Evolutionary conservation across 2,113 vertebrate genomes (phyloP), one percentile per base, ranked within the genome.

Genomic region (Lipotes vexillifer): DNA sequence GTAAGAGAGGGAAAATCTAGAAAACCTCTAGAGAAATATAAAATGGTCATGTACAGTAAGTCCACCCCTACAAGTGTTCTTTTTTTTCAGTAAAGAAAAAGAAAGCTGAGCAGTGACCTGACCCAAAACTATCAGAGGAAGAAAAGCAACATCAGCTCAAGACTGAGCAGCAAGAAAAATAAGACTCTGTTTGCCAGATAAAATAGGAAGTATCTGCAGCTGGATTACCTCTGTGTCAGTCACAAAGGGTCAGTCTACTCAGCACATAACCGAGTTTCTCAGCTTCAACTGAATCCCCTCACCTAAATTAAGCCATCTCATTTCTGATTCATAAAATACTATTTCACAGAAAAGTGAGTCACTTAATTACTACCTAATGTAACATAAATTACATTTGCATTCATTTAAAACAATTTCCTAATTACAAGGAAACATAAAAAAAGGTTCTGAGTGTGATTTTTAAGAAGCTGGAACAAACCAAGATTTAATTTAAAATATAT

Each of bases 341-440:
- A n/a, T 83, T 80, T 90, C 57, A 96, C 93, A 44, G 94, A 93
- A 96, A 97, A 80, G 72, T 89, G 74, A 97, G 84, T 97, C 87
- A 97, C 27, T 74, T 92, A 82, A 88, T 83, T 68, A n/a, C 71
- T 77, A 36, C 61, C 68, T 38, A 63, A 31, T 38, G 15, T 41
- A 63, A 75, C 6, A 59, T 38, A 44, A 61, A 33, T 23, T 55
- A 44, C 23, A 94, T n/a, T 61, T 49, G 14, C 36, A 57, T 59
- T 78, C 27, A 52, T 59, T 61, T 78, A 27, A 90, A 88, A 65
- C 25, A 31, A 63, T 84, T 88, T 81, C 75, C 46, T 78, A 78
- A 94, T 74, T 46, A 82, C 71, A 96, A 92, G n/a, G 36, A 87
- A 85, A 63, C 41, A 38, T 21, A 25, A 27, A n/a, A 72, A 59